A percentile compares a stretch with the other conserved stretches of the same genome.
Conservation (phyloP, 2,113 vertebrate genomes). For the Podiceps cristatus region DNA sequence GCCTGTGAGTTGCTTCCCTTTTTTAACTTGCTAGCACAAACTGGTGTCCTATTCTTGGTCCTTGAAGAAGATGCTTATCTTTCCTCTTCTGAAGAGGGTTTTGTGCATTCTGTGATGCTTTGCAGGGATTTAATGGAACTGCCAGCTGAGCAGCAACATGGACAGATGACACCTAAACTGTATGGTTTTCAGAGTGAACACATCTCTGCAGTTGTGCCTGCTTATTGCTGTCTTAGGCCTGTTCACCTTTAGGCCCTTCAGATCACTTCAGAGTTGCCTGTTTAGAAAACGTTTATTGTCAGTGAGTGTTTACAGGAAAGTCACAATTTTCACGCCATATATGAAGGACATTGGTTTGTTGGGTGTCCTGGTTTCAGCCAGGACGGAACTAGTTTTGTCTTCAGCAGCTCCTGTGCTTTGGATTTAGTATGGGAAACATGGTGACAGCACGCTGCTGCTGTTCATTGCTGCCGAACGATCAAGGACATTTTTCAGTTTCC, state of each 20-base stretch:
- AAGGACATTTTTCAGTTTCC: too few species aligned
- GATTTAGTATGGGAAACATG: too few species aligned
- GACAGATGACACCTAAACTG: neutral
- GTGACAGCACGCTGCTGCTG: too few species aligned
- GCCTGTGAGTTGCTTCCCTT: neutral
- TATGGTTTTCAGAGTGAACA: neutral
- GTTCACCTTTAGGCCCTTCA: neutral
- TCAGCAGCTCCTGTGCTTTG: too few species aligned
- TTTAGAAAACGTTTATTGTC: neutral
- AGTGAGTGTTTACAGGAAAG: neutral
- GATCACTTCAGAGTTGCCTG: neutral
- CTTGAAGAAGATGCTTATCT: neutral
- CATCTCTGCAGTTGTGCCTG: neutral
- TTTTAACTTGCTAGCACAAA: neutral
- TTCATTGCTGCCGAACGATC: too few species aligned
- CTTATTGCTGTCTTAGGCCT: neutral
- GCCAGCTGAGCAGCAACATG: neutral
- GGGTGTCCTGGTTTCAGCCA: too few species aligned
- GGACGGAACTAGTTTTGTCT: too few species aligned
- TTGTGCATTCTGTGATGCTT: neutral
- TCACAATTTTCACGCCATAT: rapidly evolving
- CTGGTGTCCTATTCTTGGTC: neutral
- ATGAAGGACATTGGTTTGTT: neutral
- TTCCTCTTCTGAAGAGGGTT: neutral
- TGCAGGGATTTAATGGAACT: neutral